Percentiles rank a stretch among this genome's conserved stretches.
Evolutionary conservation across 1,140 invertebrate species (phyloP).

Genomic region (Cydia amplana): DNA sequence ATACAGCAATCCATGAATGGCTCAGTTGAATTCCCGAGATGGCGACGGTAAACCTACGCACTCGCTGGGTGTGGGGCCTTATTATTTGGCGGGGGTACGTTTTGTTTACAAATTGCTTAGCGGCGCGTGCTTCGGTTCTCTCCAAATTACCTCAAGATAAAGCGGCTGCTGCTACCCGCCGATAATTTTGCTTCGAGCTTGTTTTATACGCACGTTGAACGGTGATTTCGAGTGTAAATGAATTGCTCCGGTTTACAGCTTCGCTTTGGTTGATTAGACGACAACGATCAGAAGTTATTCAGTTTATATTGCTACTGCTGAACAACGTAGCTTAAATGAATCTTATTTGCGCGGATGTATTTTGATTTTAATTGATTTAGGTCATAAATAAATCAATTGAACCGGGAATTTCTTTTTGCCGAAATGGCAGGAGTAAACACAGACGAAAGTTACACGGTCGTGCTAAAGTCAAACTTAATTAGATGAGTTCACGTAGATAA

Average conservation of each 20-base stretch:
- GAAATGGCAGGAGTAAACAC: neutral
- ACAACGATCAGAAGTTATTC: slow-evolving; percentile 28
- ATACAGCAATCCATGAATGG: slow-evolving; percentile 53
- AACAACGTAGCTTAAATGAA: neutral
- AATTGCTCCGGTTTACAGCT: slow-evolving; percentile 46
- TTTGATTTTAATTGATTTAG: neutral
- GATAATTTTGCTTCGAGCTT: slow-evolving; percentile 57
- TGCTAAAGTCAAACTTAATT: slow-evolving; percentile 27
- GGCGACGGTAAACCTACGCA: slow-evolving; percentile 54
- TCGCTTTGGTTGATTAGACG: slow-evolving; percentile 25
- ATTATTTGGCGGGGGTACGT: slow-evolving; percentile 62
- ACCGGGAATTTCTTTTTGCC: neutral
- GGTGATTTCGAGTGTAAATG: slow-evolving; percentile 47
- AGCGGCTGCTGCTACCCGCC: slow-evolving; percentile 46
- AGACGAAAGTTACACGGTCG: neutral
- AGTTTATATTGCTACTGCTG: neutral
- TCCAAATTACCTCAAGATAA: slow-evolving; percentile 52
- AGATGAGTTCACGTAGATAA: slow-evolving; percentile 25
- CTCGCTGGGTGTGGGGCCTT: slow-evolving; percentile 47
- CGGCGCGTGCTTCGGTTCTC: slow-evolving; percentile 53
- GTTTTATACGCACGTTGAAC: slow-evolving; percentile 52
- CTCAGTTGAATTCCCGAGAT: slow-evolving; percentile 57
- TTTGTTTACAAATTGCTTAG: slow-evolving; percentile 71
- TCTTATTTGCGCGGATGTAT: neutral
- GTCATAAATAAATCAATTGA: neutral